These are phyloP conservation scores for Drosophila ohnishii DNA, from an alignment of 1,140 invertebrate species.

Conservation along the genomic window DNA sequence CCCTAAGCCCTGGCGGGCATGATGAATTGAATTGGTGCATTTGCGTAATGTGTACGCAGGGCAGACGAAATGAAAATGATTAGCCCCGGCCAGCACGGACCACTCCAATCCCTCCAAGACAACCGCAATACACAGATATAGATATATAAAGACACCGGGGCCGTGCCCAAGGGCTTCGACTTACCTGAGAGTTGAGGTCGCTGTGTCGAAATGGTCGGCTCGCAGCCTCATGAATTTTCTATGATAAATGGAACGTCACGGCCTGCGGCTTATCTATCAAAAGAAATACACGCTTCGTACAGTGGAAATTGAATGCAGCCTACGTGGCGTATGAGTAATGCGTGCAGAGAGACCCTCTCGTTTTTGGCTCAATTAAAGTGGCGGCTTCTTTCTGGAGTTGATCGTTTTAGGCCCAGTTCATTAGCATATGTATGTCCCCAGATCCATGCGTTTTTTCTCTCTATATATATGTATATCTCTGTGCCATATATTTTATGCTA, in stretches of 20 bases:
- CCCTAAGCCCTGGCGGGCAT: background rate
- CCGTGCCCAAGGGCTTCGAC: constrained; percentile 31
- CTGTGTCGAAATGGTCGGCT: constrained; percentile 50
- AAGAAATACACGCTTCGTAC: constrained; percentile 30
- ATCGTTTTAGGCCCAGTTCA: constrained; percentile 35
- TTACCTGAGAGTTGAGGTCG: constrained; percentile 54
- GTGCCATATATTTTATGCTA: background rate
- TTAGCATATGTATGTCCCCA: constrained; percentile 26
- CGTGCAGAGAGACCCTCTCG: background rate
- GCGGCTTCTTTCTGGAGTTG: constrained; percentile 10
- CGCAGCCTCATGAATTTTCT: constrained; percentile 73
- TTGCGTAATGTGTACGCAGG: constrained; percentile 56
- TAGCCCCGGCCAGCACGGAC: constrained; percentile 30
- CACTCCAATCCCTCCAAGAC: constrained; percentile 35
- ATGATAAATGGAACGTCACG: constrained; percentile 79
- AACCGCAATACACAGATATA: constrained; percentile 27
- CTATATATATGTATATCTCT: too few relatives aligned
- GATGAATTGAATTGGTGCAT: constrained; percentile 75
- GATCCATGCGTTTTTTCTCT: constrained; percentile 15
- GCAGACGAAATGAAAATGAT: constrained; percentile 47
- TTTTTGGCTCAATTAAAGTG: constrained; percentile 26
- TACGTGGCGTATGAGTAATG: constrained; percentile 78
- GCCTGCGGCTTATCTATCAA: constrained; percentile 69
- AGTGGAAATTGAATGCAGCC: constrained; percentile 33
- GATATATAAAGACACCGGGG: constrained; percentile 1